A percentile compares a stretch with the other conserved stretches of the same genome.
Conservation (phyloP, 1,140 invertebrate genomes). For the Diabrotica virgifera region DNA sequence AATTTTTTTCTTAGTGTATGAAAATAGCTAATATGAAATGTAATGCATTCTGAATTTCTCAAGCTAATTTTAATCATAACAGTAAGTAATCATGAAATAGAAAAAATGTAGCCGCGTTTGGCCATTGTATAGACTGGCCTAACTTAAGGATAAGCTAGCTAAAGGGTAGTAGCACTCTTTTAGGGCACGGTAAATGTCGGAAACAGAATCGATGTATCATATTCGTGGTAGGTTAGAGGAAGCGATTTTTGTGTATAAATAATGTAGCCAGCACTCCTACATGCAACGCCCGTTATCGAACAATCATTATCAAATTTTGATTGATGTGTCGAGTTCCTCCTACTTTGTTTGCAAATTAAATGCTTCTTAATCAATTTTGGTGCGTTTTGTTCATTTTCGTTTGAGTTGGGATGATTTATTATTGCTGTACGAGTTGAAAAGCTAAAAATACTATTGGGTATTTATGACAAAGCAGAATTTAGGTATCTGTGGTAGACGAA, state of each 20-base stretch:
- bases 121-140: too few species aligned
- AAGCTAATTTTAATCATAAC: too few species aligned
- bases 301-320: not conserved
- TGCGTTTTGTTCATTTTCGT: not conserved
- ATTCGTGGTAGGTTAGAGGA: constrained; percentile 1
- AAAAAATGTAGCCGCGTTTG: too few species aligned
- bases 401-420: not conserved
- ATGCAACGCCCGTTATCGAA: not conserved
- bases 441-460: too few species aligned
- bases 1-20: too few species aligned
- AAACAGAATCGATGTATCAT: constrained; percentile 2
- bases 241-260: constrained; percentile 3
- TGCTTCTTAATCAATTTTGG: constrained; percentile 2
- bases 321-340: constrained; percentile 1
- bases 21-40: too few species aligned
- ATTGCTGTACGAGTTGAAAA: not conserved
- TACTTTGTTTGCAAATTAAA: constrained; percentile 1
- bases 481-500: too few species aligned
- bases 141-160: too few species aligned
- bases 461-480: too few species aligned
- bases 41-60: too few species aligned
- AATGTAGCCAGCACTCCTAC: not conserved
- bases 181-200: not conserved
- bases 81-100: too few species aligned
- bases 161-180: not conserved